Evolutionary conservation across 2,797 vertebrate genomes (phyloP).

Genomic region (Sebastes reedi): DNA sequence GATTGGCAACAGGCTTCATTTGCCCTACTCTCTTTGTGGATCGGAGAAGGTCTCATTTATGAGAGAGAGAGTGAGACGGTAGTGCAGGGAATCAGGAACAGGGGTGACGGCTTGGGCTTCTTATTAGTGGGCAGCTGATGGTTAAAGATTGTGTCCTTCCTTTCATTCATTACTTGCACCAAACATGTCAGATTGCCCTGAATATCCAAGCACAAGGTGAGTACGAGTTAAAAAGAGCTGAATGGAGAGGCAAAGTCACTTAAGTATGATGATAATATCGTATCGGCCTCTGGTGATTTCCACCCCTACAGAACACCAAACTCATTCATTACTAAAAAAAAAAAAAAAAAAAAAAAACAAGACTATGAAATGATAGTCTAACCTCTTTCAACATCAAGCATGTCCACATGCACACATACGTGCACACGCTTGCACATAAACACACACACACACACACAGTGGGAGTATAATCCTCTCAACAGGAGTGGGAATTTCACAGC

Average conservation of each 20-base stretch:
- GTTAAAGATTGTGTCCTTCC: background rate
- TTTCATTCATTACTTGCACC: background rate
- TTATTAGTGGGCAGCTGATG: background rate
- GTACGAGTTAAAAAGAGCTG: background rate
- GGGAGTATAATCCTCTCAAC: constrained; percentile 75
- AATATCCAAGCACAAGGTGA: background rate
- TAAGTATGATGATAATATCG: no score
- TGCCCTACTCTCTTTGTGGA: constrained; percentile 18
- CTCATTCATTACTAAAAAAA: background rate
- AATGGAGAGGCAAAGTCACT: background rate
- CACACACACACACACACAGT: constrained; percentile 37
- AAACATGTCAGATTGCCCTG: background rate
- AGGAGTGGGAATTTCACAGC: constrained; percentile 79
- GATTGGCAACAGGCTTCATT: constrained; percentile 65
- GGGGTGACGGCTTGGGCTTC: background rate
- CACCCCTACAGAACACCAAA: background rate
- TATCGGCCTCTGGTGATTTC: no score
- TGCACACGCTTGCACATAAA: constrained; percentile 2
- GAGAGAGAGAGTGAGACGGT: background rate
- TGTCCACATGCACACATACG: constrained; percentile 3
- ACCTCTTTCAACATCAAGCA: background rate
- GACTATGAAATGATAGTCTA: background rate
- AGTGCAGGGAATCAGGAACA: background rate
- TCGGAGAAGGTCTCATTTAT: constrained; percentile 22
- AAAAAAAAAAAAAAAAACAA: background rate